phyloP scores from a whole-genome alignment of 2,797 vertebrate genomes.

The Aldrovandia affinis region DNA sequence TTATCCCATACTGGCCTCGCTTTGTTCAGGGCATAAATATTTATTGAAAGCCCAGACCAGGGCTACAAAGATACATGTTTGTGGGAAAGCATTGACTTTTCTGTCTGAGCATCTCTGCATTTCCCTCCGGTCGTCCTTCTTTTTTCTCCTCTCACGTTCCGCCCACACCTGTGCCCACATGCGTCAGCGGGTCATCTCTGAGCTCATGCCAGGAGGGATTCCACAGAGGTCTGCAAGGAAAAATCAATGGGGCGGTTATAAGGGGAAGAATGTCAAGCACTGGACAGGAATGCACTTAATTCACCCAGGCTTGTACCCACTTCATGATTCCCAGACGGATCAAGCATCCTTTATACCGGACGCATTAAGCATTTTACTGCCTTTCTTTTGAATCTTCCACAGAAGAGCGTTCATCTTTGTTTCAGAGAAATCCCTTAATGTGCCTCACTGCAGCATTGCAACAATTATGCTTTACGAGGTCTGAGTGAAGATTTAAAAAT shows the following conservation, averaged over 20 bases:
- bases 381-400: neutral
- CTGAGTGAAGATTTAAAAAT: conserved; percentile 5
- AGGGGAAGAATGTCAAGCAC: neutral
- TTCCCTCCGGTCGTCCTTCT: neutral
- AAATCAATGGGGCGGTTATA: conserved; percentile 17
- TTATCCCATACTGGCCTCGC: conserved; percentile 22
- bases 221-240: neutral
- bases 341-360: neutral
- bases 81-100: conserved; percentile 21
- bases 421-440: neutral
- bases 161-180: conserved; percentile 37
- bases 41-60: conserved; percentile 5
- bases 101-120: neutral
- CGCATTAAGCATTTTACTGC: neutral
- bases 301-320: neutral
- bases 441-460: neutral
- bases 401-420: neutral
- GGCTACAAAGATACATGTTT: neutral
- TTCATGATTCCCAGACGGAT: neutral
- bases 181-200: neutral
- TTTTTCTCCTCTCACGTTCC: neutral
- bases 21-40: conserved; percentile 32
- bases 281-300: conserved; percentile 17
- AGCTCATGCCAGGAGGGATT: neutral
- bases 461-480: neutral